Percentiles rank a stretch among this genome's conserved stretches.
Conservation (phyloP, 2,888 invertebrate species). For the Chaetogeoica ovagalla region DNA sequence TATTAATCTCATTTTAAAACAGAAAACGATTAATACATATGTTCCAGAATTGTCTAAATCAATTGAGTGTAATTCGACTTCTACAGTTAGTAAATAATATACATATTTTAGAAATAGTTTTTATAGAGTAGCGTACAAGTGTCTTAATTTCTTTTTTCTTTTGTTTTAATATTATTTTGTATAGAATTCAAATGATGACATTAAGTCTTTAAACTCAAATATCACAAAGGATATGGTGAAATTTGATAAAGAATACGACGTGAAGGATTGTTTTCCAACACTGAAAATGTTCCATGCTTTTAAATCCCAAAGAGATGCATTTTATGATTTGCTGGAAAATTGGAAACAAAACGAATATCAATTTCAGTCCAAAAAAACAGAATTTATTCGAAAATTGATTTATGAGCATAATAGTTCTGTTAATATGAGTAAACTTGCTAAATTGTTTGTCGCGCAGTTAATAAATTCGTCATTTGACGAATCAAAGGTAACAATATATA, state of each 20-base stretch:
- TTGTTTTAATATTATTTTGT: conserved; percentile 1
- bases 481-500: conserved; percentile 24
- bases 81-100: conserved; percentile 24
- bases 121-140: too few species aligned
- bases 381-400: conserved; percentile 11
- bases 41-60: conserved; percentile 28
- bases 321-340: conserved; percentile 54
- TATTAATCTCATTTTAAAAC: conserved; percentile 31
- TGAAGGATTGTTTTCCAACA: conserved; percentile 52
- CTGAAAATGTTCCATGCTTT: conserved; percentile 51
- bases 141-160: not conserved
- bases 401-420: conserved; percentile 20
- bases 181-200: conserved; percentile 37
- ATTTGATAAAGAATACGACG: conserved; percentile 54
- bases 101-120: not conserved
- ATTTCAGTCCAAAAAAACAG: conserved; percentile 8
- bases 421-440: conserved; percentile 46
- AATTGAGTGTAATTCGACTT: conserved; percentile 3
- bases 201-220: conserved; percentile 20
- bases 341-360: conserved; percentile 51
- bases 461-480: conserved; percentile 46
- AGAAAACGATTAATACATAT: conserved; percentile 29
- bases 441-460: conserved; percentile 40
- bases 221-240: conserved; percentile 51
- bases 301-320: conserved; percentile 54